phyloP scores from a whole-genome alignment of 2,888 invertebrate species.

The Copidosoma aretas region DNA sequence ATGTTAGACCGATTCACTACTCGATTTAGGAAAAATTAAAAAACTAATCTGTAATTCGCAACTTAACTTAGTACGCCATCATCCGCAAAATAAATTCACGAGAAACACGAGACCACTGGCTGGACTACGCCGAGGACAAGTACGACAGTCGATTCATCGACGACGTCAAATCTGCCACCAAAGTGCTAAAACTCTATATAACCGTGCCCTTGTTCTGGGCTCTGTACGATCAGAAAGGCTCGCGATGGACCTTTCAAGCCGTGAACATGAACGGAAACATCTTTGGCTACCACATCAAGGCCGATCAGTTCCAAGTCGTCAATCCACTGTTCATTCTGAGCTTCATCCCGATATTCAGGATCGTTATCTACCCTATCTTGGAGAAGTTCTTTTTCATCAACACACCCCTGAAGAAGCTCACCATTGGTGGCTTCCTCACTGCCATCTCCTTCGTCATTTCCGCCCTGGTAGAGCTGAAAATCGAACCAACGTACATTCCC shows the following conservation, averaged over 20 bases:
- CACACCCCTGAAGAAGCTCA: conserved; percentile 86
- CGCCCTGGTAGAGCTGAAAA: conserved; percentile 77
- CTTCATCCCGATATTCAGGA: conserved; percentile 86
- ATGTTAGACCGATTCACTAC: too few species aligned
- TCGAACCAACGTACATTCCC: conserved; percentile 71
- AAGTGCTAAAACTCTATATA: conserved; percentile 81
- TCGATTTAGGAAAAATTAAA: too few species aligned
- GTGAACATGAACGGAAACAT: conserved; percentile 84
- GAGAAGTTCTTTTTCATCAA: conserved; percentile 72
- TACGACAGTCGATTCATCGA: conserved; percentile 75
- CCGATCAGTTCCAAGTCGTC: conserved; percentile 95
- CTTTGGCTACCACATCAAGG: conserved; percentile 77
- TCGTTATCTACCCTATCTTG: conserved; percentile 80
- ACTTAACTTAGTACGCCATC: conserved; percentile 67
- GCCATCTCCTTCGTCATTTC: conserved; percentile 87
- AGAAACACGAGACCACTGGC: conserved; percentile 78
- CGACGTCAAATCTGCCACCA: conserved; percentile 79
- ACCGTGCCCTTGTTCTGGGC: conserved; percentile 98
- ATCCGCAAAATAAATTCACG: conserved; percentile 64
- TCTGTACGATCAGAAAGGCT: conserved; percentile 93
- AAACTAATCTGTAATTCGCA: too few species aligned
- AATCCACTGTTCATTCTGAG: conserved; percentile 85
- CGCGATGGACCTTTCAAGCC: conserved; percentile 93
- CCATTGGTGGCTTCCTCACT: conserved; percentile 85
- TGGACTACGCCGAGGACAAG: conserved; percentile 85